A percentile compares a stretch with the other conserved stretches of the same genome.
These are phyloP conservation scores for Luidia sarsii DNA, from an alignment of 53 echinoderm and acorn worm species.

Conservation along the genomic window DNA sequence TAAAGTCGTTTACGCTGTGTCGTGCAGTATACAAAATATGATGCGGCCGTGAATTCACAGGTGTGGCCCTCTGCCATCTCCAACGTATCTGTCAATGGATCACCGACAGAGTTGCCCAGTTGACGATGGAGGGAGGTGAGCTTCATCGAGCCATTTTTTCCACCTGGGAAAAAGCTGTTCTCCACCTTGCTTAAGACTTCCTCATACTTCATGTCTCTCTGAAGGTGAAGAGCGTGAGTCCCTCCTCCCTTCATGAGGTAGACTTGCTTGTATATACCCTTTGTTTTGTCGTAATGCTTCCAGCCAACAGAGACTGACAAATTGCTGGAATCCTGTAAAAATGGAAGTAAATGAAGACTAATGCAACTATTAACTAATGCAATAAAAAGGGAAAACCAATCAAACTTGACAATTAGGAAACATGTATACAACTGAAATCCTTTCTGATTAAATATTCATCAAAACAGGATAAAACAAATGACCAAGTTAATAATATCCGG, in stretches of 20 bases:
- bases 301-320: not conserved
- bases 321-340: too few species aligned
- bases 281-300: not conserved
- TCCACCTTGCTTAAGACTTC: not conserved
- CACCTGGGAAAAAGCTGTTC: not conserved
- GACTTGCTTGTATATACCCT: not conserved
- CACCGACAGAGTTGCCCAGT: constrained; percentile 4
- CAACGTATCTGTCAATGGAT: not conserved
- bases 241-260: constrained; percentile 1
- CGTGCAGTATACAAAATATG: not conserved
- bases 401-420: too few species aligned
- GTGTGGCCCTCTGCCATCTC: not conserved
- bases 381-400: too few species aligned
- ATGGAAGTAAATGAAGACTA: too few species aligned
- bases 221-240: not conserved
- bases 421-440: too few species aligned
- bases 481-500: too few species aligned
- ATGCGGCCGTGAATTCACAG: not conserved
- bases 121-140: not conserved
- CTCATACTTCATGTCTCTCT: not conserved
- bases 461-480: too few species aligned
- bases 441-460: too few species aligned
- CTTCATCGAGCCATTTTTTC: not conserved
- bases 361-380: too few species aligned
- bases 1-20: not conserved